phyloP scores from a whole-genome alignment of 2,888 invertebrate species.

The Ophion costatus region DNA sequence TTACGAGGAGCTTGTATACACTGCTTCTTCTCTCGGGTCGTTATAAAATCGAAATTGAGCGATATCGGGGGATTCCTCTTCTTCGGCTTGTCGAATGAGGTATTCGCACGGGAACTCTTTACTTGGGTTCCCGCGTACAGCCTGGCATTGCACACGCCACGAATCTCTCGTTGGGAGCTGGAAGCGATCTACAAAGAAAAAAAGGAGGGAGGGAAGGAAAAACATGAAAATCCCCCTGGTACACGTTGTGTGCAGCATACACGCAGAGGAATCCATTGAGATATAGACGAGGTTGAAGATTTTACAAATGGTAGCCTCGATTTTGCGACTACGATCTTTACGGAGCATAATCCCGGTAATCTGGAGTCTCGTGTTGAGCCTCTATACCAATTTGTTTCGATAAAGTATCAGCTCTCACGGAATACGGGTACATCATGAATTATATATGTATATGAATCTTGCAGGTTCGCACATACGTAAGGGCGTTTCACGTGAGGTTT shows the following conservation, averaged over 20 bases:
- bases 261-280: conserved; percentile 54
- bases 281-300: conserved; percentile 56
- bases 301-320: conserved; percentile 63
- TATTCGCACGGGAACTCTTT: background rate
- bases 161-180: conserved; percentile 37
- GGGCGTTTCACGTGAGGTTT: background rate
- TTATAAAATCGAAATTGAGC: conserved; percentile 38
- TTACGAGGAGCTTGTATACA: conserved; percentile 24
- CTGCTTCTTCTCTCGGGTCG: background rate
- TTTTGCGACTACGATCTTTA: conserved; percentile 71
- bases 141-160: background rate
- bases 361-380: conserved; percentile 45
- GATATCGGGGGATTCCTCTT: conserved; percentile 40
- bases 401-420: conserved; percentile 61
- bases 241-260: conserved; percentile 6
- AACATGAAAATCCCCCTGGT: background rate
- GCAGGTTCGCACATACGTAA: conserved; percentile 4
- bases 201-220: conserved; percentile 5
- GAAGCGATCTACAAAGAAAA: conserved; percentile 2
- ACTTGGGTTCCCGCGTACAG: background rate
- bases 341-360: conserved; percentile 72
- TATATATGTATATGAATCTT: conserved; percentile 10
- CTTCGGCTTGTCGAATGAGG: conserved; percentile 16
- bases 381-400: conserved; percentile 65
- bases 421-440: conserved; percentile 42